These are phyloP conservation scores for Notarius quadriscutis DNA, from an alignment of 2,113 vertebrate genomes.

Conservation along the genomic window DNA sequence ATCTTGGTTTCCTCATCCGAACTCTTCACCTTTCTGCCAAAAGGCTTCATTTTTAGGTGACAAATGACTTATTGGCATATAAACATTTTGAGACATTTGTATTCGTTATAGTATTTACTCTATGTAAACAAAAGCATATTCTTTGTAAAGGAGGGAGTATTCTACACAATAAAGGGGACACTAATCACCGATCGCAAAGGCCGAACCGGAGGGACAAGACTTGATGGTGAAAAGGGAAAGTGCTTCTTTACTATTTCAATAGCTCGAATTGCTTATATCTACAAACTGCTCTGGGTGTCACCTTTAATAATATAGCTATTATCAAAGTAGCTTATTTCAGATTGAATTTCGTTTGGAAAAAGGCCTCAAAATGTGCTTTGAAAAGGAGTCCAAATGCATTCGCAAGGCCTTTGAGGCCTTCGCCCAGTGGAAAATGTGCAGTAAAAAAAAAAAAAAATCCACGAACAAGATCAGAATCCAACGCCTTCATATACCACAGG, in stretches of 20 bases:
- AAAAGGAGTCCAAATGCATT: constrained; percentile 24
- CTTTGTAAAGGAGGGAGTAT: constrained; percentile 13
- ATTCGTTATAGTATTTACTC: constrained; percentile 36
- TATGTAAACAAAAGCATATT: constrained; percentile 34
- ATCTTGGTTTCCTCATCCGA: constrained; percentile 76
- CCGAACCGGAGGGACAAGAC: constrained; percentile 17
- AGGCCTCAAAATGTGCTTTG: constrained; percentile 49
- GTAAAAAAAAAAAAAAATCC: constrained; percentile 19
- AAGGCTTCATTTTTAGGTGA: constrained; percentile 87
- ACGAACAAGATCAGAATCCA: neutral
- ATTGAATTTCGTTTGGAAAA: constrained; percentile 12
- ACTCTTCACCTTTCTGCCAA: constrained; percentile 59
- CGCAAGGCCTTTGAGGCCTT: constrained; percentile 8
- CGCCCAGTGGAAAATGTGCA: constrained; percentile 1
- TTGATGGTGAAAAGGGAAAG: constrained; percentile 42
- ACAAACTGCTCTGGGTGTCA: constrained; percentile 29
- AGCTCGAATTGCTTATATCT: constrained; percentile 23
- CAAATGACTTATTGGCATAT: constrained; percentile 66
- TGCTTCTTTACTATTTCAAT: constrained; percentile 38
- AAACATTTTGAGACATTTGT: constrained; percentile 52
- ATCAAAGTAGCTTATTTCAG: neutral
- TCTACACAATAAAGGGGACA: neutral
- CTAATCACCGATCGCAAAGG: constrained; percentile 34
- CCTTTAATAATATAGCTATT: neutral
- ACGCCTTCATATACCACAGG: constrained; percentile 20